Evolutionary conservation across 2,797 vertebrate genomes (phyloP), one percentile per base, ranked within the genome.

Genomic region (Sphenodon punctatus): DNA sequence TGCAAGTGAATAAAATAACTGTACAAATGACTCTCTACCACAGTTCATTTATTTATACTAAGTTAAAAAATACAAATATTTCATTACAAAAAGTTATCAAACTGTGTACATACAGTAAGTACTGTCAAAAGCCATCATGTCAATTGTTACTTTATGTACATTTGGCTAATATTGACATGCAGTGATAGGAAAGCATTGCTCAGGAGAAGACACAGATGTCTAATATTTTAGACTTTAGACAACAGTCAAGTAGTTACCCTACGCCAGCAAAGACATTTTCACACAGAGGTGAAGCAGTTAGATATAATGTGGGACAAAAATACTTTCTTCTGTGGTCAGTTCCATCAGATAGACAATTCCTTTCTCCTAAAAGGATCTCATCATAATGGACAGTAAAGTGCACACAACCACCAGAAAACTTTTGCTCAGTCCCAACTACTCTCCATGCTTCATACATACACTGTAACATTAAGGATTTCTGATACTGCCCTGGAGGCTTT

Each of bases 31-130:
- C 65, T 48, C 82, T 84, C 89, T 89, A 93, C 87, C 93, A 95
- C 94, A 88, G 63, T 92, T 92, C 74, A 71, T 94, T 95, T 96
- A 96, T 96, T 96, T 94, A 94, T 92, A 94, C 94, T 89, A 94
- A 93, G 93, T 95, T 96, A 93, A 95, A 96, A 96, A 96, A 96
- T 95, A 95, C 88, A n/a, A 95, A 94, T 92, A 89, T 95, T 93
- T 95, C 91, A 94, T 95, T 96, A 96, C 90, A 94, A 96, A 96
- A 95, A 92, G 85, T 94, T 96, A 96, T 95, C 95, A 96, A 96
- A 86, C 75, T 93, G 94, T 95, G 82, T 94, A 95, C 89, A 94
- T 94, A 94, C 65, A 82, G 75, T 82, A 93, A 80, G 85, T 89
- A 91, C 91, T 94, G 88, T 90, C 93, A 93, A 95, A 95, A 92